phyloP scores from a whole-genome alignment of 2,888 invertebrate genomes.

The Caenorhabditis doughertyi region DNA sequence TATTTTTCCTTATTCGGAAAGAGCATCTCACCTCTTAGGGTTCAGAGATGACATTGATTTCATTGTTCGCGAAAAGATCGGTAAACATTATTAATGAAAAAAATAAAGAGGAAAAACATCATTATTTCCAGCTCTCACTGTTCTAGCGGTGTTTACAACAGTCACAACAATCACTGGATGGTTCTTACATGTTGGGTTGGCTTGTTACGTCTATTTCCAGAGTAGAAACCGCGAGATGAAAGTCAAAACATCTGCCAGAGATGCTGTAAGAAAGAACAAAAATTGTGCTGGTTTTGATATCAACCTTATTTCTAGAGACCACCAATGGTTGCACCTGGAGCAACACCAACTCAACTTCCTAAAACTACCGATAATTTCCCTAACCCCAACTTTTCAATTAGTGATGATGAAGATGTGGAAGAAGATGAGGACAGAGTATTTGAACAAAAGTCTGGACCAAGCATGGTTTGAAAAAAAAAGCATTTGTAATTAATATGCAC shows the following conservation, averaged over 20 bases:
- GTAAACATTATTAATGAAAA: background rate
- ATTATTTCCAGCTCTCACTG: constrained; percentile 52
- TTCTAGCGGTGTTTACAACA: constrained; percentile 56
- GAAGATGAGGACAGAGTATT: constrained; percentile 57
- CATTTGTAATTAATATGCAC: background rate
- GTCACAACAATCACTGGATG: constrained; percentile 62
- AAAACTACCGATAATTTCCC: constrained; percentile 45
- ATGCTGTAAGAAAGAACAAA: constrained; percentile 19
- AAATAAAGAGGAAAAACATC: background rate
- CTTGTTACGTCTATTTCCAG: constrained; percentile 65
- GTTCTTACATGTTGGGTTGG: constrained; percentile 63
- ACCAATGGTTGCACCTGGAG: constrained; percentile 27
- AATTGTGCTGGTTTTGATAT: background rate
- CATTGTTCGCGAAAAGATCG: constrained; percentile 48
- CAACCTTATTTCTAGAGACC: constrained; percentile 31
- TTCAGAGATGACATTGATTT: constrained; percentile 48
- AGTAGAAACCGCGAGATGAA: constrained; percentile 55
- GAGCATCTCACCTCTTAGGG: constrained; percentile 46
- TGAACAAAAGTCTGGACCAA: constrained; percentile 39
- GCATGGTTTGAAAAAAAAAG: constrained; percentile 60
- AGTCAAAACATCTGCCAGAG: constrained; percentile 47
- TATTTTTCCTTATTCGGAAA: constrained; percentile 57
- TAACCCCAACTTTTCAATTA: constrained; percentile 68
- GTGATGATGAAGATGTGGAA: constrained; percentile 63
- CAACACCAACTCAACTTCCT: constrained; percentile 4